Percentiles rank a stretch among this genome's conserved stretches.
phyloP scores from a whole-genome alignment of 2,113 vertebrate genomes.

The Oreocharis arfaki region DNA sequence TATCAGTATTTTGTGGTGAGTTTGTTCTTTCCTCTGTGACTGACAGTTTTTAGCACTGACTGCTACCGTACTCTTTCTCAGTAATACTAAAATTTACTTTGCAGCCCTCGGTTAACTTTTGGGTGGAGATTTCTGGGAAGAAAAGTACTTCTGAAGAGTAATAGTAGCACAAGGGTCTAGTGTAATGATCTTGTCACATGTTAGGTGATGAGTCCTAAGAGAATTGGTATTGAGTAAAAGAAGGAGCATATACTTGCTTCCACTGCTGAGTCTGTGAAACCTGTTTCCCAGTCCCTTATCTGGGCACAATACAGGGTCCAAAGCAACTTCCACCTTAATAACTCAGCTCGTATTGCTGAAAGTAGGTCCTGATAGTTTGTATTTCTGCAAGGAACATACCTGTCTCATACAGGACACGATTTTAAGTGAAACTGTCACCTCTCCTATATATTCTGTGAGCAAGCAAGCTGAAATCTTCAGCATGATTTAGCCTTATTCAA shows the following conservation, averaged over 20 bases:
- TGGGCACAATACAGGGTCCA: not conserved
- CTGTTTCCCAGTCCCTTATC: not conserved
- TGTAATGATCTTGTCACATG: not conserved
- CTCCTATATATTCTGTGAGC: not conserved
- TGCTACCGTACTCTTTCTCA: not conserved
- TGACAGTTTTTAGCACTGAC: not conserved
- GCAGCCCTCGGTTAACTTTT: not conserved
- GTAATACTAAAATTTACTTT: not conserved
- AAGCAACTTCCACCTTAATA: not conserved
- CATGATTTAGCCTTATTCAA: not conserved
- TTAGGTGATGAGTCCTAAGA: not conserved
- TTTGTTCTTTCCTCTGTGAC: not conserved
- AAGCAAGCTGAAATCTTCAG: not conserved
- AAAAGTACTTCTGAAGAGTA: not conserved
- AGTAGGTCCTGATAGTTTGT: not conserved
- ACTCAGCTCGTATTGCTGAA: not conserved
- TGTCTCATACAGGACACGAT: not conserved
- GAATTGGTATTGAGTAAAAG: not conserved
- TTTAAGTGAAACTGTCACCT: not conserved
- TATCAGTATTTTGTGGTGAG: not conserved
- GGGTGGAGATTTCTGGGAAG: not conserved
- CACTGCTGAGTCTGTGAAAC: not conserved
- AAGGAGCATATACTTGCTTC: not conserved
- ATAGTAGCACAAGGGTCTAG: not conserved
- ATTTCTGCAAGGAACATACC: not conserved